phyloP scores from a whole-genome alignment of 2,888 invertebrate genomes.

The Rotaria macrura region DNA sequence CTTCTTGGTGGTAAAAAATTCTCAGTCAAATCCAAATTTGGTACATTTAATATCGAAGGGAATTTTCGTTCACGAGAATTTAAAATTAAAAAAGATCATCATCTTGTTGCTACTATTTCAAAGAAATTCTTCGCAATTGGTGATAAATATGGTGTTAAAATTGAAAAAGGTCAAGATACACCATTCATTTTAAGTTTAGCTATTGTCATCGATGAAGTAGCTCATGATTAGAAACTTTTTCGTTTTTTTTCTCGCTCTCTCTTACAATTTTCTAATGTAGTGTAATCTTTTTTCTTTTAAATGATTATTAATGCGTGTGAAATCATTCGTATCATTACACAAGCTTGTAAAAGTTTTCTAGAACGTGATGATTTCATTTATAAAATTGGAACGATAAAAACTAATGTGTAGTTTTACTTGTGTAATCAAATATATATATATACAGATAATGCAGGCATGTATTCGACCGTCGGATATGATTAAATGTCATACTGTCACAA shows the following conservation, averaged over 20 bases:
- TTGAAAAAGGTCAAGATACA: background rate
- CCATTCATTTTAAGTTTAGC: background rate
- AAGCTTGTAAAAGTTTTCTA: too few relatives aligned
- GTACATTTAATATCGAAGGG: background rate
- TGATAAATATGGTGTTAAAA: slow-evolving; percentile 18
- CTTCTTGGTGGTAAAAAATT: background rate
- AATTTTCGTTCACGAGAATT: slow-evolving; percentile 16
- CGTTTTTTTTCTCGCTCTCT: background rate
- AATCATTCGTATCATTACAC: too few relatives aligned
- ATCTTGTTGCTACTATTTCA: background rate
- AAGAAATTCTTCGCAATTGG: background rate
- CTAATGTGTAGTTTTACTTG: too few relatives aligned
- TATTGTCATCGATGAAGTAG: slow-evolving; percentile 19
- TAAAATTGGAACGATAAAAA: too few relatives aligned
- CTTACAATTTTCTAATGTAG: background rate
- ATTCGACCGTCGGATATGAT: too few relatives aligned
- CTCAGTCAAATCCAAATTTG: background rate
- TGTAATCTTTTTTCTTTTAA: background rate
- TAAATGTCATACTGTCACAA: too few relatives aligned
- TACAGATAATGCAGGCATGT: too few relatives aligned
- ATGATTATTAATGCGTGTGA: too few relatives aligned
- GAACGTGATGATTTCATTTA: too few relatives aligned
- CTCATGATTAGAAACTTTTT: background rate
- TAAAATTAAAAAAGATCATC: slow-evolving; percentile 15
- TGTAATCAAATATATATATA: too few relatives aligned